A percentile compares a stretch with the other conserved stretches of the same genome.
Conservation (phyloP, 2,888 invertebrate species). For the Lypha dubia region DNA sequence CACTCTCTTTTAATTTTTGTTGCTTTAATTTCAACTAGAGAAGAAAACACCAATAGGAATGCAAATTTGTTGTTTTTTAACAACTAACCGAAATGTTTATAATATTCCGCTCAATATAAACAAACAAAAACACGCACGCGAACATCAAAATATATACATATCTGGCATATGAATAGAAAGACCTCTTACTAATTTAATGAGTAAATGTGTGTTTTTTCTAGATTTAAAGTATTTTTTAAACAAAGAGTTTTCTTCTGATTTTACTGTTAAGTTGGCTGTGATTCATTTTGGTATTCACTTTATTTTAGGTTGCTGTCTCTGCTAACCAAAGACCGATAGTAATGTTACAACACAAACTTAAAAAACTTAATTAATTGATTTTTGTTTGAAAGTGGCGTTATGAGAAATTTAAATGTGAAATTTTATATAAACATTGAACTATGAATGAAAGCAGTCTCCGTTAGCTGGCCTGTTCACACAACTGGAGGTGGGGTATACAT, state of each 20-base stretch:
- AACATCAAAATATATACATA: not conserved
- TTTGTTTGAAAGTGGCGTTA: too few species aligned
- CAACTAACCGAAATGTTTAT: not conserved
- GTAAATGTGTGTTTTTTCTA: not conserved
- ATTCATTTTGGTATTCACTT: constrained; percentile 65
- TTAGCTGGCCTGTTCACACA: too few species aligned
- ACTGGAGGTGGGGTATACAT: too few species aligned
- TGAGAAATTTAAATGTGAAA: too few species aligned
- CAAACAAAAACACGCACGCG: not conserved
- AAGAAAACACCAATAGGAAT: not conserved
- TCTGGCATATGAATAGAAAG: not conserved
- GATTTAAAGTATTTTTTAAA: not conserved
- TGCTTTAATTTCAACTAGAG: not conserved
- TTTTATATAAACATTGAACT: too few species aligned
- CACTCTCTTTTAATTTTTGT: not conserved
- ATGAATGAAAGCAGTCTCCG: too few species aligned
- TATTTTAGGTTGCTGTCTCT: constrained; percentile 31
- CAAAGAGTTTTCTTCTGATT: constrained; percentile 54
- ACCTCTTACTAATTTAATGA: not conserved
- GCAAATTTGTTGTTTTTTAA: not conserved
- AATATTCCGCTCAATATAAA: not conserved
- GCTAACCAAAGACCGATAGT: not conserved
- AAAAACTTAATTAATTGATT: too few species aligned
- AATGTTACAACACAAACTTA: too few species aligned
- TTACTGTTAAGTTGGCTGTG: constrained; percentile 75